These are phyloP conservation scores for Peromyscus melanophrys DNA, from an alignment of 2,797 vertebrate genomes.

Conservation along the genomic window DNA sequence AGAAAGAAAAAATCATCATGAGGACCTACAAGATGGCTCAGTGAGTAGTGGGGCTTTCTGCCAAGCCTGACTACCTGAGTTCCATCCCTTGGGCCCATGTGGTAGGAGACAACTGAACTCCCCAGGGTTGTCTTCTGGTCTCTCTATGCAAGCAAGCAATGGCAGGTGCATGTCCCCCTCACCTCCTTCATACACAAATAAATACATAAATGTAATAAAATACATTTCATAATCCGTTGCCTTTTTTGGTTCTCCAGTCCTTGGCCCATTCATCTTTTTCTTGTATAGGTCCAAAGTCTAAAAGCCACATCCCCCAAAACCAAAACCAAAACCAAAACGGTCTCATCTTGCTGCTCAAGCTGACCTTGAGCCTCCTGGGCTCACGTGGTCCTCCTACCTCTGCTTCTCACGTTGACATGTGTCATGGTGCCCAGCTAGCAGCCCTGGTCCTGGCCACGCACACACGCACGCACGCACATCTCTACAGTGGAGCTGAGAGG, in stretches of 20 bases:
- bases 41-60: not conserved
- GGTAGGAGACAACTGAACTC: not conserved
- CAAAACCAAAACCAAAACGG: not conserved
- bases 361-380: not conserved
- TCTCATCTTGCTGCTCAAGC: not conserved
- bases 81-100: no score
- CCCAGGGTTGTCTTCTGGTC: not conserved
- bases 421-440: not conserved
- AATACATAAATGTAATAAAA: not conserved
- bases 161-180: not conserved
- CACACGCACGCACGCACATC: constrained; percentile 42
- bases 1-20: not conserved
- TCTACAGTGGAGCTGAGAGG: constrained; percentile 63
- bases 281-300: not conserved
- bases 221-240: not conserved
- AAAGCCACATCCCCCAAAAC: not conserved
- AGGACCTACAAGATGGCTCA: not conserved
- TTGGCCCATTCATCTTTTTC: not conserved
- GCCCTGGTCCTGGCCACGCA: constrained; percentile 53
- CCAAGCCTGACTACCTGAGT: not conserved
- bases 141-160: not conserved
- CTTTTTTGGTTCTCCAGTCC: not conserved
- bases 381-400: not conserved
- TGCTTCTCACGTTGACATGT: not conserved
- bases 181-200: not conserved